Conservation (phyloP, 1,140 invertebrate genomes). For the Rhagoletis zephyria region DNA sequence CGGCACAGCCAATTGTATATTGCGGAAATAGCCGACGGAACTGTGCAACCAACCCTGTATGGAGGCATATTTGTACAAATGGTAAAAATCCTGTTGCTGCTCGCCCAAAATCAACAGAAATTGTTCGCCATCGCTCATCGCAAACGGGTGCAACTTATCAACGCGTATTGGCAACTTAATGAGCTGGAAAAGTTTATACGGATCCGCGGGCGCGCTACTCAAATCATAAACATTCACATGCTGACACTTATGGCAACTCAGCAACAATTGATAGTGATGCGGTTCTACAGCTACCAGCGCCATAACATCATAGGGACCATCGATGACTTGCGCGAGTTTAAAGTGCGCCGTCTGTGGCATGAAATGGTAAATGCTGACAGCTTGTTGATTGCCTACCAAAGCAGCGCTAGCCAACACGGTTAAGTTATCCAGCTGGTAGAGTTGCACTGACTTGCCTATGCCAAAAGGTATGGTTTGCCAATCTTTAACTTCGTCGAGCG, state of each 20-base stretch:
- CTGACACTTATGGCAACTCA: constrained; percentile 62
- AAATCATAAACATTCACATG: constrained; percentile 61
- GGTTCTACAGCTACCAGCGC: constrained; percentile 56
- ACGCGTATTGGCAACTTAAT: constrained; percentile 61
- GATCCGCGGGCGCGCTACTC: neutral
- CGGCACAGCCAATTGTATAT: constrained; percentile 61
- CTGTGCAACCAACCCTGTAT: constrained; percentile 65
- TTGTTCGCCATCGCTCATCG: constrained; percentile 56
- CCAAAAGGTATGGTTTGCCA: constrained; percentile 64
- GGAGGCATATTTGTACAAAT: constrained; percentile 62
- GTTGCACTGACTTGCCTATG: constrained; percentile 60
- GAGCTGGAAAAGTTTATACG: constrained; percentile 57
- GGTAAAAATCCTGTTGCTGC: constrained; percentile 60
- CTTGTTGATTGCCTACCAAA: constrained; percentile 58
- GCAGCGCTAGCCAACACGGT: constrained; percentile 58
- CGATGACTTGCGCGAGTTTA: constrained; percentile 61
- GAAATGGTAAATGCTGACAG: constrained; percentile 62
- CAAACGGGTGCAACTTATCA: constrained; percentile 56
- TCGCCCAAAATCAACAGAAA: constrained; percentile 62
- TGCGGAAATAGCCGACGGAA: constrained; percentile 62
- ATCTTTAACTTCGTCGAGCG: constrained; percentile 60
- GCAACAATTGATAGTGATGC: constrained; percentile 60
- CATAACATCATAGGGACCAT: constrained; percentile 65
- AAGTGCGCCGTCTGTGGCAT: constrained; percentile 54
- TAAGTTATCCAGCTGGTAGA: constrained; percentile 40